phyloP scores from a whole-genome alignment of 2,797 vertebrate species.

The Ambastaia sidthimunki region DNA sequence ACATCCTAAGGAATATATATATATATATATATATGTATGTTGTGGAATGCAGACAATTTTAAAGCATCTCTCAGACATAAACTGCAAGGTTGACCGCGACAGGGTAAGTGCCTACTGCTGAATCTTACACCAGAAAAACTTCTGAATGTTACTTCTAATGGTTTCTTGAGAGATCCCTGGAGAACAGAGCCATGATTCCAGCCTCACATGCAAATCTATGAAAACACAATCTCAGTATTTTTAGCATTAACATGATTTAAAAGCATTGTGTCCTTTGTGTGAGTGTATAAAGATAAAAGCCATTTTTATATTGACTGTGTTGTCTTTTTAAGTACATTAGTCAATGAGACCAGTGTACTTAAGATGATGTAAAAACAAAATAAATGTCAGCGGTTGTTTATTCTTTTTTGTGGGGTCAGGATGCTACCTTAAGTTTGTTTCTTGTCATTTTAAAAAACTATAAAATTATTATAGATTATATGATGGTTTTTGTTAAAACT shows the following conservation, averaged over 20 bases:
- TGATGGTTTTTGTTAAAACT: not conserved
- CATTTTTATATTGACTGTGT: slow-evolving; percentile 86
- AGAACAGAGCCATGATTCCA: slow-evolving; percentile 69
- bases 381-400: slow-evolving; percentile 82
- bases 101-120: slow-evolving; percentile 83
- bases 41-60: slow-evolving; percentile 37
- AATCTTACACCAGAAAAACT: slow-evolving; percentile 42
- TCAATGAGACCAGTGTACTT: slow-evolving; percentile 74
- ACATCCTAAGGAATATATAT: slow-evolving; percentile 73
- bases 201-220: slow-evolving; percentile 77
- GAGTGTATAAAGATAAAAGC: slow-evolving; percentile 84
- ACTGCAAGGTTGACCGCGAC: slow-evolving; percentile 68
- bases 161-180: slow-evolving; percentile 48
- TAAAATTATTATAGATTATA: not conserved
- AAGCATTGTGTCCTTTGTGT: slow-evolving; percentile 83
- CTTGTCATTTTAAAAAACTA: slow-evolving; percentile 8
- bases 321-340: slow-evolving; percentile 83
- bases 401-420: slow-evolving; percentile 68
- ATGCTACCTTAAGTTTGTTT: slow-evolving; percentile 63
- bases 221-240: slow-evolving; percentile 81
- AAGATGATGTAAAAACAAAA: slow-evolving; percentile 71
- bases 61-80: slow-evolving; percentile 45
- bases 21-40: slow-evolving; percentile 46
- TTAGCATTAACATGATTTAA: slow-evolving; percentile 82
- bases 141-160: slow-evolving; percentile 52